Evolutionary conservation across 2,797 vertebrate species (phyloP).

Genomic region (Siniperca scherzeri): DNA sequence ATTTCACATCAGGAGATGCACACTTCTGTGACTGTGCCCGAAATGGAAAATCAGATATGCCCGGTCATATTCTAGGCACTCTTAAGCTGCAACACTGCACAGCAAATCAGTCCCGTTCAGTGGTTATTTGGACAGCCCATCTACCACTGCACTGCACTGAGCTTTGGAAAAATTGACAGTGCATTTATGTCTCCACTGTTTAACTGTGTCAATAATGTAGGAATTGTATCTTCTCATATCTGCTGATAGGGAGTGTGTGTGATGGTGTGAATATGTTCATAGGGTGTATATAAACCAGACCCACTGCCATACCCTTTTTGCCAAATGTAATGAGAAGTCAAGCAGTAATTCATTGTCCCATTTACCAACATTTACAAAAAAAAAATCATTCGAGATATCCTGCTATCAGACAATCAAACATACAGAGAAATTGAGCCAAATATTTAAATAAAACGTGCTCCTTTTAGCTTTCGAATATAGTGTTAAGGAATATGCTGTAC

Average conservation of each 20-base stretch:
- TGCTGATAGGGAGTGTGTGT: background rate
- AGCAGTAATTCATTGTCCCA: background rate
- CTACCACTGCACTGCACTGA: conserved; percentile 26
- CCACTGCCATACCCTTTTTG: background rate
- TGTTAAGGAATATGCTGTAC: background rate
- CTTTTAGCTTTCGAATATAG: background rate
- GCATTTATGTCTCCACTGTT: conserved; percentile 15
- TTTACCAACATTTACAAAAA: background rate
- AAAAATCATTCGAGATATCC: background rate
- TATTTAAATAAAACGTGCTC: background rate
- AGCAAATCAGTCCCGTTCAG: conserved; percentile 38
- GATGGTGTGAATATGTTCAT: background rate
- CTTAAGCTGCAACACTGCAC: conserved; percentile 40
- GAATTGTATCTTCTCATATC: conserved; percentile 1
- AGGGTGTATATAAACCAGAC: background rate
- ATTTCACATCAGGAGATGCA: conserved; percentile 61
- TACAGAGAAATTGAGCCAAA: background rate
- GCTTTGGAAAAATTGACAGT: conserved; percentile 9
- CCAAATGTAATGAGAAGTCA: background rate
- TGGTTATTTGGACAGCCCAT: conserved; percentile 32
- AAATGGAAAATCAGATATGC: conserved; percentile 54
- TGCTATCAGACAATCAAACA: background rate
- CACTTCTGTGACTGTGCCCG: conserved; percentile 38
- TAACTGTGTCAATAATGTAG: conserved; percentile 13
- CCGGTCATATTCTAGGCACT: conserved; percentile 40